phyloP scores from a whole-genome alignment of 2,797 vertebrate genomes.

The Corythornis leucogaster region DNA sequence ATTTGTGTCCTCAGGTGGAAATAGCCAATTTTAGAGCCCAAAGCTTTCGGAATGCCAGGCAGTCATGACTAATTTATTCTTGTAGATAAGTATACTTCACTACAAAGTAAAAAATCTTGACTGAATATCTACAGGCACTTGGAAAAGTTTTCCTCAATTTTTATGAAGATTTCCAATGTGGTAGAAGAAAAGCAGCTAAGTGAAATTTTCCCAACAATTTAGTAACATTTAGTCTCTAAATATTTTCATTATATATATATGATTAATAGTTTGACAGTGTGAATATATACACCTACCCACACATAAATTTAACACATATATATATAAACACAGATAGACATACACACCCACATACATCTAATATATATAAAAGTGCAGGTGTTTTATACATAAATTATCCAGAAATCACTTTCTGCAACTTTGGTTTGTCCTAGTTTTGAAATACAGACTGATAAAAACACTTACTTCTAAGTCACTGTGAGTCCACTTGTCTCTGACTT shows the following conservation, averaged over 20 bases:
- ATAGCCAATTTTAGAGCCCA: background rate
- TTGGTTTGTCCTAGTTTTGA: background rate
- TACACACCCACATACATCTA: background rate
- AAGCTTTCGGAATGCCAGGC: background rate
- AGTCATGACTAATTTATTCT: slow-evolving; percentile 22
- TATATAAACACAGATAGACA: background rate
- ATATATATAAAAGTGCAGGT: background rate
- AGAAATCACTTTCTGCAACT: background rate
- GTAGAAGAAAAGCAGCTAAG: background rate
- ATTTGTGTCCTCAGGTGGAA: slow-evolving; percentile 28
- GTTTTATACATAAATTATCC: background rate
- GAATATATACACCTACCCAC: background rate
- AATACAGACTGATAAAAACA: background rate
- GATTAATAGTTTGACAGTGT: background rate
- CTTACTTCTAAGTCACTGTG: background rate
- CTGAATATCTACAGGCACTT: background rate
- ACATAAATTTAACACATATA: background rate
- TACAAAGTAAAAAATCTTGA: background rate
- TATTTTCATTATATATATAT: background rate
- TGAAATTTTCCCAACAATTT: background rate
- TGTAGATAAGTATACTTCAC: background rate
- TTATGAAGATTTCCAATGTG: background rate
- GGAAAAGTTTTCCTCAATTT: background rate
- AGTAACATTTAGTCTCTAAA: background rate
- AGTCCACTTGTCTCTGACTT: background rate